Evolutionary conservation across 2,113 vertebrate genomes (phyloP).

Genomic region (Orcinus orca): DNA sequence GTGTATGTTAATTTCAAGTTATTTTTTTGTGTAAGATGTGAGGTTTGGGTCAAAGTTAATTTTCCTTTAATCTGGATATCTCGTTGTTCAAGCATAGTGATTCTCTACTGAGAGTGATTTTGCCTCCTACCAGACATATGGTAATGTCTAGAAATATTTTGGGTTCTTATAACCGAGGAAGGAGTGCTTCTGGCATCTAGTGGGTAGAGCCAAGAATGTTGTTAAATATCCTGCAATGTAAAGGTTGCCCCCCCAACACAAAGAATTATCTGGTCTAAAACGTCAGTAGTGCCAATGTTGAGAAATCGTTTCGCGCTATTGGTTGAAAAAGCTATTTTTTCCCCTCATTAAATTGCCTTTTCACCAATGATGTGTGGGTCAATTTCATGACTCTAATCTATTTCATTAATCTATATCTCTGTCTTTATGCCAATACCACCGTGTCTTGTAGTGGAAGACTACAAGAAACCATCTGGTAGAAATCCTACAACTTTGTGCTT

Average conservation of each 20-base stretch:
- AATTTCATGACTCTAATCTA: background rate
- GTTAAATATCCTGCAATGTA: background rate
- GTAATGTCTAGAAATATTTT: background rate
- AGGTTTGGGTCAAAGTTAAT: background rate
- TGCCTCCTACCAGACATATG: background rate
- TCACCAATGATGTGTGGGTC: background rate
- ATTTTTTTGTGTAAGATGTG: background rate
- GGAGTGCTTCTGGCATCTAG: background rate
- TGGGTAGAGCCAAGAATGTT: background rate
- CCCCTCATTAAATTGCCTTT: background rate
- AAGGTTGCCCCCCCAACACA: no score
- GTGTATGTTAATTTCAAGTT: background rate
- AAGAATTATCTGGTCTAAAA: background rate
- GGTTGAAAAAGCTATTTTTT: background rate
- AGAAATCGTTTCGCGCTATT: background rate
- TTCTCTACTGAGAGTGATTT: background rate
- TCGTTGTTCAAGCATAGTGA: background rate
- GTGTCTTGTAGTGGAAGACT: background rate
- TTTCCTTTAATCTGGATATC: background rate
- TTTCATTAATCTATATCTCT: background rate
- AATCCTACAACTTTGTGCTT: background rate
- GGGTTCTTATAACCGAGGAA: background rate
- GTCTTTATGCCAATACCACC: background rate
- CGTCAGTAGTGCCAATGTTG: background rate
- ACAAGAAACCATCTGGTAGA: background rate